Evolutionary conservation across 2,797 vertebrate genomes (phyloP), one percentile per base, ranked within the genome.

Genomic region (Neosilurus hyrtlii): DNA sequence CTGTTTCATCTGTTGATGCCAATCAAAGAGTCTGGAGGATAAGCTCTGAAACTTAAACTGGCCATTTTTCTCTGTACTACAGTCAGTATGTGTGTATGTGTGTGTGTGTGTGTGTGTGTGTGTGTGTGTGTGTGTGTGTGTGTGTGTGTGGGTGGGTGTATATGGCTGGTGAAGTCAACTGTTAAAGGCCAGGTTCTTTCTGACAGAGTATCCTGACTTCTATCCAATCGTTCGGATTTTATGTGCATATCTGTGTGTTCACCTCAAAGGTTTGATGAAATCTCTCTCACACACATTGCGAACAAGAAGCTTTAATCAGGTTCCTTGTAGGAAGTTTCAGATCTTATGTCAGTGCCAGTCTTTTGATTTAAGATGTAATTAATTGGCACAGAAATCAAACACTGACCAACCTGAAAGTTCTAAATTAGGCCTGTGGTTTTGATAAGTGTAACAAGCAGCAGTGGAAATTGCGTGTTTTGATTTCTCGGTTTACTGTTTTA

Each of bases 351-450:
- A n/a, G 65, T 56, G 20, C 57, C 22, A 71, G 57, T 24, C 66
- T 86, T 88, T 86, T 88, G 87, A 88, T 86, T 80, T 81, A 68
- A 80, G 71, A 65, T 81, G 57, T 88, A 88, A 88, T 85, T 86
- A 86, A 84, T 86, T 86, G 62, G 51, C 85, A 86, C 80, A 82
- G 51, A 74, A 84, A 67, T 85, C 30, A 43, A 84, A 81, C 65
- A 77, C 68, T 81, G 62, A 74, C 71, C 51, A 61, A 81, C 49
- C 84, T 82, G 80, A 84, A 61, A 84, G 52, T 37, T 68, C 30
- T 65, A 78, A 84, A 86, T 86, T 65, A 85, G 76, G 49, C 80
- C 59, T 78, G 80, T 82, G 84, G 52, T 26, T 80, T 66, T 9
- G 5, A 57, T 61, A 83, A 83, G 57, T 66, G 9, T 63, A 86